These are phyloP conservation scores for Xylophagus ater DNA, from an alignment of 2,888 invertebrate species.

Conservation along the genomic window DNA sequence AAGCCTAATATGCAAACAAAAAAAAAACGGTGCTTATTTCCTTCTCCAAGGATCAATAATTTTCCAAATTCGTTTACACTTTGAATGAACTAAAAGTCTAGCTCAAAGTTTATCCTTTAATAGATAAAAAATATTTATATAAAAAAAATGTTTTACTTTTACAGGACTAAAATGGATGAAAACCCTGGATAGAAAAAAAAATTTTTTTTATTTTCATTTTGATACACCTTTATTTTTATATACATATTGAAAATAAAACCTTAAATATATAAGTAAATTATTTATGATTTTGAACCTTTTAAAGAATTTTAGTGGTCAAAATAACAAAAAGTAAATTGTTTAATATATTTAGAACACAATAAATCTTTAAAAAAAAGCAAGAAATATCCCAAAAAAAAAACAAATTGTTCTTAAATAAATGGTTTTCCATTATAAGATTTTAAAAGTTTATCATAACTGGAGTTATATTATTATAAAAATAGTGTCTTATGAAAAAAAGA, in stretches of 20 bases:
- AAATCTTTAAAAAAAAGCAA: no score
- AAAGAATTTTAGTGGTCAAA: no score
- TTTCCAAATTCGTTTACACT: neutral
- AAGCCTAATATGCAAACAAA: neutral
- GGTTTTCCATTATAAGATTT: no score
- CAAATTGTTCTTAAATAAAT: neutral
- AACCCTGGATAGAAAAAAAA: slow-evolving; percentile 18
- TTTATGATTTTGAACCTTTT: no score
- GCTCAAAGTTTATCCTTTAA: neutral
- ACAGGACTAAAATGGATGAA: slow-evolving; percentile 16
- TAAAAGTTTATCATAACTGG: no score
- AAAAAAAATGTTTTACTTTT: slow-evolving; percentile 9
- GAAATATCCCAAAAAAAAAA: neutral
- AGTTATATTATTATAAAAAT: neutral
- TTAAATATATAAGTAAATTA: no score
- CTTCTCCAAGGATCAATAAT: slow-evolving; percentile 7
- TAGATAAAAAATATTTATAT: neutral
- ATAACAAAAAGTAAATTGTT: no score
- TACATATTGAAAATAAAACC: no score
- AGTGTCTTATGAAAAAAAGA: neutral
- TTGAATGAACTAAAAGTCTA: no score
- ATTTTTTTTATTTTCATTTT: no score
- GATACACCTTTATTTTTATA: no score
- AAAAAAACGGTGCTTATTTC: neutral
- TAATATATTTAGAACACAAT: no score